Evolutionary conservation across 2,113 vertebrate genomes (phyloP).

Genomic region (Addax nasomaculatus): DNA sequence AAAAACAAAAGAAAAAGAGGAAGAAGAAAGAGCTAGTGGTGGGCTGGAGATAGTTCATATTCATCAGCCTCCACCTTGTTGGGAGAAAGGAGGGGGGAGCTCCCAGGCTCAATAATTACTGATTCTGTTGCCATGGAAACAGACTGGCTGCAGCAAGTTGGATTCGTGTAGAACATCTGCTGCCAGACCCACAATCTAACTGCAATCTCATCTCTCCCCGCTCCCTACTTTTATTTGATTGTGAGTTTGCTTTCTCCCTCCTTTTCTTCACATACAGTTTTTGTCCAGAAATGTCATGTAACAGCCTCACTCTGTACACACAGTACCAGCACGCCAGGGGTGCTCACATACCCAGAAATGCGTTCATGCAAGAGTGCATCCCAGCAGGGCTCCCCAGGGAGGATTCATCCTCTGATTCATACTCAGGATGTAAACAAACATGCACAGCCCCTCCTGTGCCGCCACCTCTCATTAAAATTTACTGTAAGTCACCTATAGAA

Average conservation of each 20-base stretch:
- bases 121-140: constrained; percentile 97
- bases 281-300: neutral
- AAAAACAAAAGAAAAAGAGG: neutral
- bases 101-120: constrained; percentile 89
- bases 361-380: neutral
- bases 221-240: constrained; percentile 69
- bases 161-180: constrained; percentile 91
- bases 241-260: constrained; percentile 72
- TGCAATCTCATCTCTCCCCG: constrained; percentile 76
- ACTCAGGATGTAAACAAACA: neutral
- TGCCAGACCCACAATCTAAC: constrained; percentile 84
- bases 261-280: constrained; percentile 16
- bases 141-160: constrained; percentile 91
- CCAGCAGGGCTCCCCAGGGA: neutral
- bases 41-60: constrained; percentile 67
- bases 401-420: neutral
- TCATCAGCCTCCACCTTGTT: constrained; percentile 84
- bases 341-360: neutral
- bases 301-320: neutral
- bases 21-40: neutral
- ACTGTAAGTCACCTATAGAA: neutral
- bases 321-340: neutral
- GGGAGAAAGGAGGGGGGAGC: constrained; percentile 72
- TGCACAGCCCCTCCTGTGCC: neutral
- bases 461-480: neutral